Base-by-base conservation (phyloP, 2,797 vertebrate genomes). In the Oryzias dopingdopingensis region DNA sequence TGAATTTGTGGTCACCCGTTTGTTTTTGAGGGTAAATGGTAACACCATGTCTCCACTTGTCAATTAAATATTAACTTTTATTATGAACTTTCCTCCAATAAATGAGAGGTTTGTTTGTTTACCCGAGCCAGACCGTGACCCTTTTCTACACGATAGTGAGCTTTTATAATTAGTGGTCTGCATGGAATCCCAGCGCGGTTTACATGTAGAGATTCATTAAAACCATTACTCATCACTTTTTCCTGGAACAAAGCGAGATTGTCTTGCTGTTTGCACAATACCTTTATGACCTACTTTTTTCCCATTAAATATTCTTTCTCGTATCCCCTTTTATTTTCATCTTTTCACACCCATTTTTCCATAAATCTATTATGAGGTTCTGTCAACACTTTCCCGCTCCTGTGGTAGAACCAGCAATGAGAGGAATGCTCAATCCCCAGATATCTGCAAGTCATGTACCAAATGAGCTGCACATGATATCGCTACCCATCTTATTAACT, bases 341-440 rank as follows among this genome's bases (percentile, higher is more conserved):
- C 16, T 64, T 41, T 64, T 76, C 64, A 61, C 69, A 16, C 48
- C 62, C 32, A 48, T 67, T 37, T 52, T 15, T 29, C 23, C 4
- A 0, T 52, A 42, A 29, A 26, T 49, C 18, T 37, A 14, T 45
- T 40, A 37, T 22, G 52, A 14, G 52, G 22, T 24, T 65, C 76
- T 52, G 55, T 76, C 74, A 53, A 52, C 59, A 23, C 42, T 61
- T 44, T 44, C 24, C 56, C 53, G 61, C 68, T 71, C 47, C 62
- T 58, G 46, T 72, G 65, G 49, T 63, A 54, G 67, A 67, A 57
- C 59, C 52, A 82, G 83, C 42, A 83, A 88, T 88, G 81, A 68
- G 51, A 58, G 85, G 87, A 90, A 91, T 86, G 80, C 79, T 65
- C 80, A 59, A 78, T 82, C 76, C 53, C 58, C 40, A 29, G 67